Conservation (phyloP, 2,888 invertebrate species). For the Lepidocyrtinus sp. region DNA sequence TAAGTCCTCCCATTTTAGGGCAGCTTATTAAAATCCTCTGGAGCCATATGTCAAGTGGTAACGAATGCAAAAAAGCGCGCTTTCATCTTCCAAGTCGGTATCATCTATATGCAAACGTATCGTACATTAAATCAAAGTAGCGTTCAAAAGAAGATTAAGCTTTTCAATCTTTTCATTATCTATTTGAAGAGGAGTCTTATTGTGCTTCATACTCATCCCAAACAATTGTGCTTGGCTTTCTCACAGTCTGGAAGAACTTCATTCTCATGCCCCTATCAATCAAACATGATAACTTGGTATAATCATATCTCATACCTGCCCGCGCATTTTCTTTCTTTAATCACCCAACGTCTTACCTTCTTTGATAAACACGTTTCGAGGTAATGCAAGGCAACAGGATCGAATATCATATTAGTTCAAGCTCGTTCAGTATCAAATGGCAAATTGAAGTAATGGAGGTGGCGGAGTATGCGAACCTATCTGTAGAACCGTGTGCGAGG, state of each 20-base stretch:
- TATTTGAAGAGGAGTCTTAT: not conserved
- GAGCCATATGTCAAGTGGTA: constrained; percentile 45
- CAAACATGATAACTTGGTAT: not conserved
- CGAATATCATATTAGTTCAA: not conserved
- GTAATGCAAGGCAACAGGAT: not conserved
- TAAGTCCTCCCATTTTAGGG: constrained; percentile 64
- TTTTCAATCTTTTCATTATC: not conserved
- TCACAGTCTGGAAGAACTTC: constrained; percentile 24
- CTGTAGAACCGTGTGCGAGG: not conserved
- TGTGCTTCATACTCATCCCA: not conserved
- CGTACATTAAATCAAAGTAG: not conserved
- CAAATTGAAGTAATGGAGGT: not conserved
- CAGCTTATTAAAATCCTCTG: constrained; percentile 62
- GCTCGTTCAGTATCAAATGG: not conserved
- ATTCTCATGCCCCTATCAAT: constrained; percentile 35
- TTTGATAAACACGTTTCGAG: not conserved
- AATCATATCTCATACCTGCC: not conserved
- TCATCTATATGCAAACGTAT: no score
- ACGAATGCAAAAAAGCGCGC: not conserved
- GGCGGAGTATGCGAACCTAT: not conserved
- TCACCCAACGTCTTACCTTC: not conserved
- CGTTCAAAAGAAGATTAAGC: not conserved
- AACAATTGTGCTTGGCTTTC: constrained; percentile 35
- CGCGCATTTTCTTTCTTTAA: not conserved
- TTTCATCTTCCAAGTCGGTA: constrained; percentile 6